Percentiles rank a stretch among this genome's conserved stretches.
phyloP scores from a whole-genome alignment of 1,140 invertebrate species.

The Calycopis cecrops region DNA sequence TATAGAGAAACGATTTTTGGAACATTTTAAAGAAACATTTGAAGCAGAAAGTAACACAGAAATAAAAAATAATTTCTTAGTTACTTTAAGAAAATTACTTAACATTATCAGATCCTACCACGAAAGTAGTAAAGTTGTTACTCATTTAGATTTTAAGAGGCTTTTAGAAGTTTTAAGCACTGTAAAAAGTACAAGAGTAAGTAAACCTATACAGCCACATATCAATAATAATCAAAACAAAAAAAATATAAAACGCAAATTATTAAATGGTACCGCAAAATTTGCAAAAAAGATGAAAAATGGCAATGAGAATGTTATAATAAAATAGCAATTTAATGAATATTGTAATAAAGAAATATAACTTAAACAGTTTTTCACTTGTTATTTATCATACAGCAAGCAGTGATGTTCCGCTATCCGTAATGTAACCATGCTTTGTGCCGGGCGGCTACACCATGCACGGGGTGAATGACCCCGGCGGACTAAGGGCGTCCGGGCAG shows the following conservation, averaged over 20 bases:
- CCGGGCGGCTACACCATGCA: no score
- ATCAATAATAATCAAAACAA: conserved; percentile 43
- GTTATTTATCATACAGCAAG: no score
- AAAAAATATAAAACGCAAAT: conserved; percentile 44
- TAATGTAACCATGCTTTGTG: no score
- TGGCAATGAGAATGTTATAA: not conserved
- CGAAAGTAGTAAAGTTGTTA: conserved; percentile 47
- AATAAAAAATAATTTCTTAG: conserved; percentile 56
- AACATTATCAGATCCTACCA: conserved; percentile 56
- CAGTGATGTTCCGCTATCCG: no score
- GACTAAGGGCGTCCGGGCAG: no score
- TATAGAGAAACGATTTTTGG: conserved; percentile 44
- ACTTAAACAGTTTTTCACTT: no score
- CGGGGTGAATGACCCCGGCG: no score
- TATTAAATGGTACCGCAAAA: conserved; percentile 42
- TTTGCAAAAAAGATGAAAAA: conserved; percentile 36
- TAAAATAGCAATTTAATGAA: no score
- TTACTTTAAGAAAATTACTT: conserved; percentile 49
- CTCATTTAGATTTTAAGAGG: conserved; percentile 43
- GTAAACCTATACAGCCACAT: conserved; percentile 1
- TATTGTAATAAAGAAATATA: no score
- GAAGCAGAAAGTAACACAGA: conserved; percentile 39
- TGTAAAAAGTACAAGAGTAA: conserved; percentile 39
- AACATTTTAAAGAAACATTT: conserved; percentile 31
- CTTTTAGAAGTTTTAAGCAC: conserved; percentile 37